These are phyloP conservation scores for Nipponacmea schrenckii DNA, from an alignment of 2,888 invertebrate genomes.

Conservation along the genomic window DNA sequence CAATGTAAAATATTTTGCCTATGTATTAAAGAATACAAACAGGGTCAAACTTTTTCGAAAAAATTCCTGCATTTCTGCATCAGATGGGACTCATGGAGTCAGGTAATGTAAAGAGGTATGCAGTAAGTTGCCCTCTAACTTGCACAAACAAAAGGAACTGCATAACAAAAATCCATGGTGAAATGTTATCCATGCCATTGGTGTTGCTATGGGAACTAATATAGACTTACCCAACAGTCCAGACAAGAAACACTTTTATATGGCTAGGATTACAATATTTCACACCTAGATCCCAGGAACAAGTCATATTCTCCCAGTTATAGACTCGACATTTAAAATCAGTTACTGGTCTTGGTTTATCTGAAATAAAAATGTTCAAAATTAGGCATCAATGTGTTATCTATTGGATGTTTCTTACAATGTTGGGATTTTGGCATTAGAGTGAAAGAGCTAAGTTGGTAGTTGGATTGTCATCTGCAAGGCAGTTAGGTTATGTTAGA, in stretches of 20 bases:
- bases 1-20: too few relatives aligned
- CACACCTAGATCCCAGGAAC: constrained; percentile 46
- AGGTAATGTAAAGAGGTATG: too few relatives aligned
- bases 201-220: not conserved
- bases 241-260: constrained; percentile 36
- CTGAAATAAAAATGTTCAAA: constrained; percentile 20
- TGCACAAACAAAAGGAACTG: not conserved
- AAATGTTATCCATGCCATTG: not conserved
- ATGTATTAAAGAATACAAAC: too few relatives aligned
- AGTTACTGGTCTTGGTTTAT: constrained; percentile 37
- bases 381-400: too few relatives aligned
- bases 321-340: constrained; percentile 46
- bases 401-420: too few relatives aligned
- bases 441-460: too few relatives aligned
- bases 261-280: constrained; percentile 36
- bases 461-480: too few relatives aligned
- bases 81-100: too few relatives aligned
- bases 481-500: too few relatives aligned
- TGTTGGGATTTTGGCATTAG: too few relatives aligned
- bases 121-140: not conserved
- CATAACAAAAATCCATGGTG: not conserved
- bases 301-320: constrained; percentile 55
- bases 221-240: constrained; percentile 25
- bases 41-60: too few relatives aligned
- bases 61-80: too few relatives aligned